A percentile compares a stretch with the other conserved stretches of the same genome.
These are phyloP conservation scores for Xenopus borealis DNA, from an alignment of 2,113 vertebrate genomes.

Conservation along the genomic window DNA sequence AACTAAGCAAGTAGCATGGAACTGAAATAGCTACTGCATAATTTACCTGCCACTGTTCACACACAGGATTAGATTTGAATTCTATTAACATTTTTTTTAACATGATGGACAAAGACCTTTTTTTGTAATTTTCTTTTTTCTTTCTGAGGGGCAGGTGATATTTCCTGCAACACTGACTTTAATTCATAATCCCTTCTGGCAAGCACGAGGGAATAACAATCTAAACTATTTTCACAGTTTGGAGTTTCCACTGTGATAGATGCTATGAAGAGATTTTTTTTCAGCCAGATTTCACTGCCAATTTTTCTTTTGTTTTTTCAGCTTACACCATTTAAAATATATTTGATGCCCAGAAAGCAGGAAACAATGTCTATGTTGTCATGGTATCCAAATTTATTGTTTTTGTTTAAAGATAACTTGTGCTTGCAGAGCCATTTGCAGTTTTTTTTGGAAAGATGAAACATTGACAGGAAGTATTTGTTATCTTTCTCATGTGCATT, in stretches of 20 bases:
- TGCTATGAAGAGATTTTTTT: conserved; percentile 22
- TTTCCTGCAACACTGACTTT: conserved; percentile 55
- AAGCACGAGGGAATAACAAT: conserved; percentile 51
- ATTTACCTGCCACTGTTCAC: conserved; percentile 3
- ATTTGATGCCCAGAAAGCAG: conserved; percentile 19
- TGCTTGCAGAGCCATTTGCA: not conserved
- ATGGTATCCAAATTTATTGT: conserved; percentile 47
- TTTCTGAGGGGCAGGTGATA: conserved; percentile 54
- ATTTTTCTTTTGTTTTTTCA: conserved; percentile 54
- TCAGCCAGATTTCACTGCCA: conserved; percentile 51
- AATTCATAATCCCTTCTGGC: conserved; percentile 48
- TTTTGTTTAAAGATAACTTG: not conserved
- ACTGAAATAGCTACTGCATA: not conserved
- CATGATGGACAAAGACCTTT: conserved; percentile 27
- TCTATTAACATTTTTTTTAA: conserved; percentile 9
- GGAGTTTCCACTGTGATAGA: conserved; percentile 44
- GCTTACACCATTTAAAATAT: conserved; percentile 59
- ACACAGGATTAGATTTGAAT: conserved; percentile 1
- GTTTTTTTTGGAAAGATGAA: not conserved
- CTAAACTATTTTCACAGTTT: conserved; percentile 51
- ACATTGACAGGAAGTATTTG: no score
- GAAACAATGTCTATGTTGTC: conserved; percentile 49
- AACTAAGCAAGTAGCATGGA: not conserved
- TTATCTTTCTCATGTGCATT: no score
- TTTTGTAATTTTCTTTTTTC: conserved; percentile 50